phyloP scores from a whole-genome alignment of 2,797 vertebrate species.

The Pristis pectinata region DNA sequence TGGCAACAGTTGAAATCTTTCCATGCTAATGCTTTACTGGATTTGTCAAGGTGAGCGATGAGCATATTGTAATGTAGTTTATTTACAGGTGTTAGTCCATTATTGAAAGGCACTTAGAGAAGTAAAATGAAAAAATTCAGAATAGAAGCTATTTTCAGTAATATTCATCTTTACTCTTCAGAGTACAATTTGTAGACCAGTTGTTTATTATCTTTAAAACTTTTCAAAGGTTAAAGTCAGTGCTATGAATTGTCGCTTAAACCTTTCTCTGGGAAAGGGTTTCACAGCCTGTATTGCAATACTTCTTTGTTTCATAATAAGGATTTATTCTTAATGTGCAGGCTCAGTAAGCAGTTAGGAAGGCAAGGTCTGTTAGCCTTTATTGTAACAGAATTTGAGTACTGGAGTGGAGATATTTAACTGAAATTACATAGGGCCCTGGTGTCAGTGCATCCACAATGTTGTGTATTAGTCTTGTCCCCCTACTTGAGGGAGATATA shows the following conservation, averaged over 20 bases:
- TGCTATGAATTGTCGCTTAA: not conserved
- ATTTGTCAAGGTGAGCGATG: slow-evolving; percentile 3
- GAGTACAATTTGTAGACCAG: not conserved
- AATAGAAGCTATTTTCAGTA: not conserved
- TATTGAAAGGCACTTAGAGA: not conserved
- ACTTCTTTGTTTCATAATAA: too few relatives aligned
- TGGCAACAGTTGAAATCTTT: not conserved
- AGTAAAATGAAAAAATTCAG: not conserved
- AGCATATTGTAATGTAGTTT: not conserved
- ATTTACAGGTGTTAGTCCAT: slow-evolving; percentile 16
- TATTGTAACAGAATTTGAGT: too few relatives aligned
- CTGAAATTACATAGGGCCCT: too few relatives aligned
- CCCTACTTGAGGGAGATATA: too few relatives aligned
- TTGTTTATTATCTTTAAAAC: not conserved
- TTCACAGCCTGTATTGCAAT: too few relatives aligned
- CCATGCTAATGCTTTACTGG: not conserved
- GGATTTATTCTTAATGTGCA: too few relatives aligned
- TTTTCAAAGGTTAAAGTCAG: not conserved
- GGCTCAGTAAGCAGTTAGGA: too few relatives aligned
- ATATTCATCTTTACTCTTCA: not conserved
- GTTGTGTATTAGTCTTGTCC: too few relatives aligned
- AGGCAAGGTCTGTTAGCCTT: too few relatives aligned
- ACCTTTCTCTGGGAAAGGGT: too few relatives aligned
- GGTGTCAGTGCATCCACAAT: too few relatives aligned
- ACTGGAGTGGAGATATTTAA: too few relatives aligned